Conservation (phyloP, 2,113 vertebrate genomes). For the Atherinomorus stipes region DNA sequence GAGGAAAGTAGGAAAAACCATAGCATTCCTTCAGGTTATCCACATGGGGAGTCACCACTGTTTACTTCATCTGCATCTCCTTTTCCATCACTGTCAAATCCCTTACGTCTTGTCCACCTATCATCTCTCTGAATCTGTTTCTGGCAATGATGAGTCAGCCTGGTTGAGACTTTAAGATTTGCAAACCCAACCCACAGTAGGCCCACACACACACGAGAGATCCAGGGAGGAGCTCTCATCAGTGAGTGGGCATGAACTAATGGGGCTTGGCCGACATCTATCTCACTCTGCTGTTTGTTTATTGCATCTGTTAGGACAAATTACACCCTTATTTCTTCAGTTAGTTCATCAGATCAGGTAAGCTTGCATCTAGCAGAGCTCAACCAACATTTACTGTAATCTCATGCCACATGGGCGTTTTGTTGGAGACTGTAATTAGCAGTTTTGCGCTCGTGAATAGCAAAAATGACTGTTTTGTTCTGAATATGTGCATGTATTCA, state of each 20-base stretch:
- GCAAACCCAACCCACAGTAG: neutral
- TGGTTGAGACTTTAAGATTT: constrained; percentile 10
- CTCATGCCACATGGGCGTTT: neutral
- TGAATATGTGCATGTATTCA: neutral
- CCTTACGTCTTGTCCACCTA: neutral
- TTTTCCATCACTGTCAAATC: constrained; percentile 15
- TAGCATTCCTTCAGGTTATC: constrained; percentile 69
- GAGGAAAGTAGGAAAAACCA: constrained; percentile 17
- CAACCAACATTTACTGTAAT: neutral
- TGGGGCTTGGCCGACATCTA: constrained; percentile 2
- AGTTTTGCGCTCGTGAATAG: neutral
- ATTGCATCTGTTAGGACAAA: neutral
- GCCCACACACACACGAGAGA: neutral
- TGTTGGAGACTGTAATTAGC: neutral
- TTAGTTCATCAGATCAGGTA: neutral
- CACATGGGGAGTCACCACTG: constrained; percentile 35
- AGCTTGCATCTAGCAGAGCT: neutral
- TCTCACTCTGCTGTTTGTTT: constrained; percentile 1
- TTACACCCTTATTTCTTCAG: neutral
- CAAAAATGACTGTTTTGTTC: neutral
- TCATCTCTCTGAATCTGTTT: neutral
- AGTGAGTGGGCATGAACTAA: constrained; percentile 10
- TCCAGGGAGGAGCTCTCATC: neutral
- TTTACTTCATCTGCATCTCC: constrained; percentile 31
- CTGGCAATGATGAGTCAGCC: constrained; percentile 1